These are phyloP conservation scores for Oreonectes daqikongensis DNA, from an alignment of 2,797 vertebrate species.

Conservation along the genomic window DNA sequence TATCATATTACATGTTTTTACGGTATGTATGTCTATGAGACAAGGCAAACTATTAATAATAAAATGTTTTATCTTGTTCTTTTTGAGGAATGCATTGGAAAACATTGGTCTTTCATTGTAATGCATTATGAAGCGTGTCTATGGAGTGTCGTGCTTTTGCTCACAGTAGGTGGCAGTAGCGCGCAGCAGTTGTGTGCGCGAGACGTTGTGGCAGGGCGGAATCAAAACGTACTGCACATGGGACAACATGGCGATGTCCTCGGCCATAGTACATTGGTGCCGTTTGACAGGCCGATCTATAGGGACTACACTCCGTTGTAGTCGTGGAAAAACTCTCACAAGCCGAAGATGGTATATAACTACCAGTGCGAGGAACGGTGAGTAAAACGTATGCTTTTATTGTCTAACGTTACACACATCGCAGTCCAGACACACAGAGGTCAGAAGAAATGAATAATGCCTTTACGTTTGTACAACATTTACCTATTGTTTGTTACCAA, in stretches of 20 bases:
- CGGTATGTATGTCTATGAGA: neutral
- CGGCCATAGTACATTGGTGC: constrained; percentile 51
- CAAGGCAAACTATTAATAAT: neutral
- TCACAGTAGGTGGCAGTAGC: constrained; percentile 40
- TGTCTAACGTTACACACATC: too few species aligned
- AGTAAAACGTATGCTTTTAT: constrained; percentile 56
- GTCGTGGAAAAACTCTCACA: constrained; percentile 39
- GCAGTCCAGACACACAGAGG: constrained; percentile 43
- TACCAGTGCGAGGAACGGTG: constrained; percentile 65
- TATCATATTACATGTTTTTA: constrained; percentile 12
- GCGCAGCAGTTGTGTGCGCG: neutral
- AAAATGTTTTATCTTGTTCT: neutral
- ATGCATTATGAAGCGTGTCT: neutral
- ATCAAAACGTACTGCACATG: constrained; percentile 46
- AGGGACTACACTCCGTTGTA: constrained; percentile 31
- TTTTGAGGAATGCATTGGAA: neutral
- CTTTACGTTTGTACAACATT: neutral
- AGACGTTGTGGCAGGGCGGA: constrained; percentile 12
- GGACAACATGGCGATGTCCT: constrained; percentile 73
- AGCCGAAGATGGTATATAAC: constrained; percentile 59
- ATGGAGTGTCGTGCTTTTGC: neutral
- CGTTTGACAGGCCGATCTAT: constrained; percentile 57
- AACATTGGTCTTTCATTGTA: neutral
- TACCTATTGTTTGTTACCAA: neutral
- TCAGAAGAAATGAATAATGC: constrained; percentile 39